Evolutionary conservation across 2,113 vertebrate genomes (phyloP).

Genomic region (Halichoeres trimaculatus): DNA sequence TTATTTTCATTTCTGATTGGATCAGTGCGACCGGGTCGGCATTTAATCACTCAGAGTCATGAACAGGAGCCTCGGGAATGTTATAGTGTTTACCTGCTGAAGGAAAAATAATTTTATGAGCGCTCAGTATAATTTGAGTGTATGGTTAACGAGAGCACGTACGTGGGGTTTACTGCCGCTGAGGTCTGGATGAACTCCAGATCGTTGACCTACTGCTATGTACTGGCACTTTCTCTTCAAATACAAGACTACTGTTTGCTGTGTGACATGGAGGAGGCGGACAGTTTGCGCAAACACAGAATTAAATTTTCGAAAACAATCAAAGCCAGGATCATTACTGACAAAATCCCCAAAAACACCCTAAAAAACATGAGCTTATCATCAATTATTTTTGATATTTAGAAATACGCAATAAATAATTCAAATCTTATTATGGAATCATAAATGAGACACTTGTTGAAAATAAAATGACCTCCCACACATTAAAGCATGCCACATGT

Average conservation of each 20-base stretch:
- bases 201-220: conserved; percentile 83
- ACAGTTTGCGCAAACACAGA: conserved; percentile 56
- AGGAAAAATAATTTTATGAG: conserved; percentile 58
- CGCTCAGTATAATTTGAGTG: conserved; percentile 34
- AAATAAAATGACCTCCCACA: no score
- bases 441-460: no score
- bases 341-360: neutral
- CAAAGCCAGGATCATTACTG: neutral
- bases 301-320: conserved; percentile 34
- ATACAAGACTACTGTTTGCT: conserved; percentile 80
- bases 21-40: conserved; percentile 6
- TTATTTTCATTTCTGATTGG: conserved; percentile 34
- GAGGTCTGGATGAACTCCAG: conserved; percentile 70
- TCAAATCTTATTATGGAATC: no score
- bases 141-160: conserved; percentile 58
- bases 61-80: conserved; percentile 9
- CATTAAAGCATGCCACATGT: no score
- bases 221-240: conserved; percentile 84
- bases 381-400: no score
- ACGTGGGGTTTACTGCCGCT: conserved; percentile 64
- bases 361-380: no score
- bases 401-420: no score
- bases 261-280: conserved; percentile 57
- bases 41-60: conserved; percentile 11
- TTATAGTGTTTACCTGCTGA: conserved; percentile 50